Base-by-base conservation (phyloP, 2,888 invertebrate species). In the Orchestes rusci region DNA sequence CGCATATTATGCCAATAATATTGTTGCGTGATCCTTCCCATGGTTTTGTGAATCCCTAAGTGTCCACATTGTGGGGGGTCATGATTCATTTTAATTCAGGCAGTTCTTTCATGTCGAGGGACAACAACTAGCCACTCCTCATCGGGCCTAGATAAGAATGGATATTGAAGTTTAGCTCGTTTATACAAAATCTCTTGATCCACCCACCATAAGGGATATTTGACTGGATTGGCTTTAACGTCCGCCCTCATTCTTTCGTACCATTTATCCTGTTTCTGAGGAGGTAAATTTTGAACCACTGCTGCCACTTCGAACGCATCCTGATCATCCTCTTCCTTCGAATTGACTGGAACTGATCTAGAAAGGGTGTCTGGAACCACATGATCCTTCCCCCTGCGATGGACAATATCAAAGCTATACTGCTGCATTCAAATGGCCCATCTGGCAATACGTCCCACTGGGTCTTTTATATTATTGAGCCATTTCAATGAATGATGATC, bases 401-500 rank as follows among this genome's bases (percentile, higher is more conserved):
- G 52, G 13, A 52, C 30, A 10, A 49, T 19, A 12, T 41, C 35
- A 30, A 42, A n/a, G n/a, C n/a, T n/a, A n/a, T n/a, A n/a, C n/a
- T n/a, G n/a, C n/a, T n/a, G n/a, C n/a, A n/a, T n/a, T 8, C 47
- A 31, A 3, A 53, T n/a, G 3, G 38, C 39, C 56, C 53, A 55
- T 36, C 50, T 32, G 29, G 42, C 53, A 7, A 52, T 29, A 5
- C 53, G 35, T 15, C 53, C 55, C 4, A 15, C 8, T 5, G 51
- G 52, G 19, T 54, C 52, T 23, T 50, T 52, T 8, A 52, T n/a
- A 12, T 33, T 27, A 34, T 51, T 27, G 7, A 53, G 29, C 53
- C 53, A 55, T 10, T 49, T 7, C 4, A 56, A 31, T 3, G 52
- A 48, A 16, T 37, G 31, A 33, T 55, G 53, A 30, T 55, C 51